Percentiles rank a stretch among this genome's conserved stretches.
phyloP scores from a whole-genome alignment of 2,888 invertebrate species.

The Scelioninae gen. 2 region DNA sequence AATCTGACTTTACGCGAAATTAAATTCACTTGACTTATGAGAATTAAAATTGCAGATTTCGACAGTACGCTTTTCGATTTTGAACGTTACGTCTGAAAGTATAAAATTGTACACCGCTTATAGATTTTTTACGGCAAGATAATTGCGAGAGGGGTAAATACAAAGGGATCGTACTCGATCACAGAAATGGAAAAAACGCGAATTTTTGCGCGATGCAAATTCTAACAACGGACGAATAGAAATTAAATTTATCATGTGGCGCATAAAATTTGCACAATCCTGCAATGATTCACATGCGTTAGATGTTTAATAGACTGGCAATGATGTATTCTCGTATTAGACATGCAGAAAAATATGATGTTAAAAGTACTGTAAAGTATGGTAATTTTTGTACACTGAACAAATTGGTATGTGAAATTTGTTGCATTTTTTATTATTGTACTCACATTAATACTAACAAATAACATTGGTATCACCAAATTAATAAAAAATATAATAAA shows the following conservation, averaged over 20 bases:
- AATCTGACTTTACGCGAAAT: conserved; percentile 30
- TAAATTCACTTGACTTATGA: conserved; percentile 31
- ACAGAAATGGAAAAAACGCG: not conserved
- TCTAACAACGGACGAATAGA: conserved; percentile 14
- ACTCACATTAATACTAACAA: too few relatives aligned
- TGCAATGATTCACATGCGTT: conserved; percentile 15
- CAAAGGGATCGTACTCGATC: too few relatives aligned
- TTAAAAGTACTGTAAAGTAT: too few relatives aligned
- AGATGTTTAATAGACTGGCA: conserved; percentile 18
- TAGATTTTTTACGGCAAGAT: not conserved
- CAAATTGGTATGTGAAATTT: too few relatives aligned
- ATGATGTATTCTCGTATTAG: conserved; percentile 22
- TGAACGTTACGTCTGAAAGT: not conserved
- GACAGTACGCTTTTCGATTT: conserved; percentile 8
- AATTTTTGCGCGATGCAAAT: conserved; percentile 17
- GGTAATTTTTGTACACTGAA: too few relatives aligned
- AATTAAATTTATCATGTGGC: conserved; percentile 15
- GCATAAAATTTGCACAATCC: conserved; percentile 30
- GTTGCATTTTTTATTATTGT: too few relatives aligned
- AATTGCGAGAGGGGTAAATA: not conserved
- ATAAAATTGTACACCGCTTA: conserved; percentile 1
- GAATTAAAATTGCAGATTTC: conserved; percentile 40
- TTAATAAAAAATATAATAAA: too few relatives aligned
- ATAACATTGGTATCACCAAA: too few relatives aligned
- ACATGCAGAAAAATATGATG: too few relatives aligned